Percentiles rank a stretch among this genome's conserved stretches.
Evolutionary conservation across 2,113 vertebrate species (phyloP).

Genomic region (Petroica traversi): DNA sequence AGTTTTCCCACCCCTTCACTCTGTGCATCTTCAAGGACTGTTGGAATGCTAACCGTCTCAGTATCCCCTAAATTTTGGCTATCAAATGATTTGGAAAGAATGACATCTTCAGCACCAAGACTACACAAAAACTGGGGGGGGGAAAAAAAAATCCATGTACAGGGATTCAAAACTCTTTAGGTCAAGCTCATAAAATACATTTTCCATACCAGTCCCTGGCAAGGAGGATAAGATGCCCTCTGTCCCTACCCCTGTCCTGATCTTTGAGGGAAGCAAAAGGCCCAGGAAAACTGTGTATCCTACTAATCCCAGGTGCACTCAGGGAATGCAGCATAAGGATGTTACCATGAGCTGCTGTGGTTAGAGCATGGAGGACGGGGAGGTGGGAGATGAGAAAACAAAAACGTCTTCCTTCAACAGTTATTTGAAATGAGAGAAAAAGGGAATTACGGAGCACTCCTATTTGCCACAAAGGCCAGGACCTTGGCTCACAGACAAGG

Average conservation of each 20-base stretch:
- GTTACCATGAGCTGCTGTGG: not conserved
- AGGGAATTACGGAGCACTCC: not conserved
- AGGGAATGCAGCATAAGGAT: not conserved
- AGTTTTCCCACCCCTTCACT: accelerated
- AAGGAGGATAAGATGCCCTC: not conserved
- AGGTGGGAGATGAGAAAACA: not conserved
- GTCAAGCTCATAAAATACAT: not conserved
- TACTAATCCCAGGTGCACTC: not conserved
- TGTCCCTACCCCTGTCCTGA: not conserved
- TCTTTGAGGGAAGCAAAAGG: not conserved
- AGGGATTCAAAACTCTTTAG: not conserved
- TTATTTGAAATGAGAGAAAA: not conserved
- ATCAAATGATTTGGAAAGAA: not conserved
- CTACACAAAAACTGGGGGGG: not conserved
- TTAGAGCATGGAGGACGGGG: accelerated
- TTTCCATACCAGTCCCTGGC: not conserved
- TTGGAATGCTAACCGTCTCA: not conserved
- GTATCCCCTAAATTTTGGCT: not conserved
- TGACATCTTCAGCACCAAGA: not conserved
- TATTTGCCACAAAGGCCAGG: not conserved
- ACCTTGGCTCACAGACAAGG: not conserved
- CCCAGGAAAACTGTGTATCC: not conserved
- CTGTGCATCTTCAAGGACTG: not conserved
- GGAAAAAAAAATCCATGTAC: accelerated
- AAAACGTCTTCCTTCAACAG: not conserved